Percentiles rank a stretch among this genome's conserved stretches.
phyloP scores from a whole-genome alignment of 2,888 invertebrate species.

The Elysia crispata region DNA sequence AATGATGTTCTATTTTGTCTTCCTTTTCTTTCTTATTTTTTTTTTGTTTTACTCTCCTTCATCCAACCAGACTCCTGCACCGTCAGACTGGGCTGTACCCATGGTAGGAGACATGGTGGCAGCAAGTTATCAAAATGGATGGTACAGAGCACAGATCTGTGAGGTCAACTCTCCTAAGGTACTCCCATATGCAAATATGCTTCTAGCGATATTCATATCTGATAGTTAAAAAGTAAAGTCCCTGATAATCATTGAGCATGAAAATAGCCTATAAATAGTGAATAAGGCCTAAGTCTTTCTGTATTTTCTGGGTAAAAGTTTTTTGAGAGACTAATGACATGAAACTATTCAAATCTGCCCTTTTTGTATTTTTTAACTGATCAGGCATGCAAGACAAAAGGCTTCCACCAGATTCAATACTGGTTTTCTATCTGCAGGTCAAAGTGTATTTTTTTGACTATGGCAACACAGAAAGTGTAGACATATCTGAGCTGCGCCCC shows the following conservation, averaged over 20 bases:
- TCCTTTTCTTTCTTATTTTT: background rate
- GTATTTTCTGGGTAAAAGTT: too few relatives aligned
- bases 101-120: slow-evolving; percentile 62
- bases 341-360: too few relatives aligned
- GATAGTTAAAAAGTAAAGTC: too few relatives aligned
- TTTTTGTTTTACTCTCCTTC: slow-evolving; percentile 27
- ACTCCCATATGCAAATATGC: slow-evolving; percentile 20
- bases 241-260: too few relatives aligned
- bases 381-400: too few relatives aligned
- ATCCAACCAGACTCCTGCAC: slow-evolving; percentile 46
- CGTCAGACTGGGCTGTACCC: slow-evolving; percentile 48
- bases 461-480: slow-evolving; percentile 63
- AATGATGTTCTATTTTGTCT: background rate
- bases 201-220: too few relatives aligned
- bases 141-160: slow-evolving; percentile 66
- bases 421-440: slow-evolving; percentile 51
- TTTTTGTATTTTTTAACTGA: too few relatives aligned
- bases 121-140: slow-evolving; percentile 60
- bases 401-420: too few relatives aligned
- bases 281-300: too few relatives aligned
- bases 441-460: slow-evolving; percentile 67
- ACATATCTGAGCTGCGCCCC: slow-evolving; percentile 55
- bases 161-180: slow-evolving; percentile 49
- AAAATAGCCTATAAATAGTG: too few relatives aligned
- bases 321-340: too few relatives aligned